Base-by-base conservation (phyloP, 1,140 invertebrate species). In the Vanessa tameamea region DNA sequence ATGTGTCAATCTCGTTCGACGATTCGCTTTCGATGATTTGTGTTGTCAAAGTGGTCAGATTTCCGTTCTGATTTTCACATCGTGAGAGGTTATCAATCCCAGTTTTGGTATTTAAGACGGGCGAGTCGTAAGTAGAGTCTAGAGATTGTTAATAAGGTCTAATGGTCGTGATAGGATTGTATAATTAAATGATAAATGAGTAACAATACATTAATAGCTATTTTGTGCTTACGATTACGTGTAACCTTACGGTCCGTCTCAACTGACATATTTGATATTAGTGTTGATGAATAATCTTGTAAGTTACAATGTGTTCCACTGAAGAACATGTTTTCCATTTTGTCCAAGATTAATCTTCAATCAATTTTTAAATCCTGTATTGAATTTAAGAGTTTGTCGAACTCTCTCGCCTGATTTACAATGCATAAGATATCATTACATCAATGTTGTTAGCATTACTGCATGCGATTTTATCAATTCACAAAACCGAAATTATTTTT, bases 11-110 rank as follows among this genome's bases (percentile, higher is more conserved):
- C 51, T 67, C 15, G 57, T 74, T 23, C 59, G 31, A n/a, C 57
- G 57, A 26, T 61, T 61, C 57, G 26, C 20, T 63, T 51, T 71
- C 48, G 63, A 13, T 64, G 76, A 76, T 69, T 75, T 77, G 73
- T 77, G 80, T 72, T 84, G 69, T 72, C 75, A 69, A 79, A 82
- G 77, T 73, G 64, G 78, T 85, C 81, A 79, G 84, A 81, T 64
- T 37, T 61, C 26, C 57, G 23, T 37, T 61, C 57, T 9, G 57
- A n/a, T 31, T 61, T 61, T 61, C 57, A 26, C 31, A 61, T 61
- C 26, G 57, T 61, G 57, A 61, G 31, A 61, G 57, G 57, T 61
- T 61, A 61, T 83, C 67, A 72, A 80, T 84, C 87, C 82, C 81
- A 78, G 81, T 83, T 78, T 83, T 84, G 84, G 84, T 85, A 78